A percentile compares a stretch with the other conserved stretches of the same genome.
Evolutionary conservation across 2,888 invertebrate genomes (phyloP).

Genomic region (Lepidocyrtinus sp.): DNA sequence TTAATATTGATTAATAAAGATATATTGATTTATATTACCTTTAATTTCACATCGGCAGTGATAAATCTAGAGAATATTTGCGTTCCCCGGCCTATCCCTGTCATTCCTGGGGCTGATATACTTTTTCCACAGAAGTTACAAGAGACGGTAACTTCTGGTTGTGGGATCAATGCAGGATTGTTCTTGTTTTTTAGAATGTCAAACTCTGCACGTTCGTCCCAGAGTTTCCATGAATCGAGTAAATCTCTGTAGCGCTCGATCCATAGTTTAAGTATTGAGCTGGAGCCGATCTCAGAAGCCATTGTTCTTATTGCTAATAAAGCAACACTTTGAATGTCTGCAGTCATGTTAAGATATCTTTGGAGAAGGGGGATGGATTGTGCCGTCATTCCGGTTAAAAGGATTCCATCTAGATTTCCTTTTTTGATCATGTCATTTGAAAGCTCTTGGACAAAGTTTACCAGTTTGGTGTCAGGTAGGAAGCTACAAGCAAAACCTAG

Average conservation of each 20-base stretch:
- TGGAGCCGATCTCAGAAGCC: conserved; percentile 79
- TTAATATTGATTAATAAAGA: not conserved
- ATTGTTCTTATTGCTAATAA: conserved; percentile 85
- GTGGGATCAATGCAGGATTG: conserved; percentile 74
- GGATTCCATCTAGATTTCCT: conserved; percentile 87
- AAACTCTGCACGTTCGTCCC: conserved; percentile 90
- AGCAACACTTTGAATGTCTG: conserved; percentile 93
- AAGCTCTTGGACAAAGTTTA: conserved; percentile 83
- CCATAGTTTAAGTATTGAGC: conserved; percentile 73
- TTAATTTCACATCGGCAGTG: conserved; percentile 74
- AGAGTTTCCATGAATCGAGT: conserved; percentile 91
- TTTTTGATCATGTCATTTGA: conserved; percentile 81
- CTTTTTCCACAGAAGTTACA: conserved; percentile 97
- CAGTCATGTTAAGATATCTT: conserved; percentile 87
- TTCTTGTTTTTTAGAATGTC: conserved; percentile 83
- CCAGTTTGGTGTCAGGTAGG: conserved; percentile 84
- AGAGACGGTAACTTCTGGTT: conserved; percentile 81
- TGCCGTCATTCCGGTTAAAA: conserved; percentile 84
- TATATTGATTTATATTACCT: conserved; percentile 74
- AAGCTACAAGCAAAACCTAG: conserved; percentile 93
- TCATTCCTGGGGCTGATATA: conserved; percentile 78
- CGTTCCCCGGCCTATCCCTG: conserved; percentile 59
- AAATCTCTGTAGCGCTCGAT: conserved; percentile 78
- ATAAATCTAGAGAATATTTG: conserved; percentile 67
- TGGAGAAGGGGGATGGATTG: conserved; percentile 87